Percentiles rank a stretch among this genome's conserved stretches.
phyloP scores from a whole-genome alignment of 2,888 invertebrate species.

The Zelleria hepariella region DNA sequence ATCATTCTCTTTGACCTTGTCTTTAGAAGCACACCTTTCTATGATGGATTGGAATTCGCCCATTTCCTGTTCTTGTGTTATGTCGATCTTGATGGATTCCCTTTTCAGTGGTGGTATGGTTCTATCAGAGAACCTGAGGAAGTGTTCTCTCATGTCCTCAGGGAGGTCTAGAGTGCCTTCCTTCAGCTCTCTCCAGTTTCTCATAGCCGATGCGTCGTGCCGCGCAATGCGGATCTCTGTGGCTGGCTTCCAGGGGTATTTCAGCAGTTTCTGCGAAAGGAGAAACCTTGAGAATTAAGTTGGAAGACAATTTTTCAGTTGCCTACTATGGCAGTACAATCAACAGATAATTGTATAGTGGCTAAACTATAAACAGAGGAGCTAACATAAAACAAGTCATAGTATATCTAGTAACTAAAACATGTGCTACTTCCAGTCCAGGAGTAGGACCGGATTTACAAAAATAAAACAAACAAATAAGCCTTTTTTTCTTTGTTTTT shows the following conservation, averaged over 20 bases:
- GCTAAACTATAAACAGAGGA: too few species aligned
- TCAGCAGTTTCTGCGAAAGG: constrained; percentile 74
- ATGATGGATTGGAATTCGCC: constrained; percentile 68
- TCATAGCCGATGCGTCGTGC: constrained; percentile 77
- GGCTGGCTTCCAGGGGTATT: constrained; percentile 75
- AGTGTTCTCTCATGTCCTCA: constrained; percentile 66
- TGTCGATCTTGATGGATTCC: constrained; percentile 43
- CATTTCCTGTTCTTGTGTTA: constrained; percentile 35
- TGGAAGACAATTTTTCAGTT: not conserved
- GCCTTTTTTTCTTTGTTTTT: too few species aligned
- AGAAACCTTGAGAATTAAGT: not conserved
- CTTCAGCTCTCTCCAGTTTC: constrained; percentile 79
- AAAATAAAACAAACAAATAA: too few species aligned
- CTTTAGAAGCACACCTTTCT: constrained; percentile 42
- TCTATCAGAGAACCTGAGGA: constrained; percentile 77
- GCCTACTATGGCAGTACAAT: too few species aligned
- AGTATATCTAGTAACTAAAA: too few species aligned
- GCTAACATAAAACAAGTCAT: too few species aligned
- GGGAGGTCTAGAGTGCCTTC: constrained; percentile 65
- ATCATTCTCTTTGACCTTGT: constrained; percentile 10
- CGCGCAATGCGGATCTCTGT: constrained; percentile 67
- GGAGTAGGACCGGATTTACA: too few species aligned
- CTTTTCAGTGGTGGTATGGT: constrained; percentile 53
- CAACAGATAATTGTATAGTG: too few species aligned
- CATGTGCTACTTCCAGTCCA: too few species aligned